Conservation (phyloP, 2,797 vertebrate species). For the Toxotes lorentzi region DNA sequence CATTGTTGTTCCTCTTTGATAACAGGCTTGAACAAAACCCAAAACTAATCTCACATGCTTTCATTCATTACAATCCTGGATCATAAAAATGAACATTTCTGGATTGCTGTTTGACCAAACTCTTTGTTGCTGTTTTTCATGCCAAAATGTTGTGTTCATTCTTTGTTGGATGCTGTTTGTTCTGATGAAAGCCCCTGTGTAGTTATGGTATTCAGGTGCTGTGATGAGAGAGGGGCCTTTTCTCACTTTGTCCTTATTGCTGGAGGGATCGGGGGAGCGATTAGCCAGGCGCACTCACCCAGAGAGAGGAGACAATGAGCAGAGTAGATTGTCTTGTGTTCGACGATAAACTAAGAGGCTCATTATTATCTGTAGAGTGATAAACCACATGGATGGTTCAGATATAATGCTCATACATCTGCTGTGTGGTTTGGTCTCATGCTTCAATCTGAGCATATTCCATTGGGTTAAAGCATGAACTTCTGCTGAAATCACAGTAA, state of each 20-base stretch:
- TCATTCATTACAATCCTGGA: constrained; percentile 72
- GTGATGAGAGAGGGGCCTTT: constrained; percentile 39
- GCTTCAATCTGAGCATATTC: constrained; percentile 39
- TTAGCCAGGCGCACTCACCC: constrained; percentile 56
- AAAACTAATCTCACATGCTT: constrained; percentile 74
- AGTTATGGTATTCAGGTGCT: constrained; percentile 63
- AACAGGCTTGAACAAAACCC: constrained; percentile 69
- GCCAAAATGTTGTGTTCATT: constrained; percentile 26
- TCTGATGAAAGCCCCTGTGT: constrained; percentile 45
- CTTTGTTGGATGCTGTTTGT: constrained; percentile 49
- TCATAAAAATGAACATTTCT: constrained; percentile 67
- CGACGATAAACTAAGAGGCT: constrained; percentile 74
- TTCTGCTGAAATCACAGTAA: constrained; percentile 31
- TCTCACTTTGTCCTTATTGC: constrained; percentile 62
- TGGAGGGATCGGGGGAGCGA: constrained; percentile 57
- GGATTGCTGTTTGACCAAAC: constrained; percentile 51
- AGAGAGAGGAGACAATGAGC: constrained; percentile 67
- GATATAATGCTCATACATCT: constrained; percentile 62
- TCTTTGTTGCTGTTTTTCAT: constrained; percentile 46
- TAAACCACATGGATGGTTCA: constrained; percentile 75
- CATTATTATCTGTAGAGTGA: constrained; percentile 76
- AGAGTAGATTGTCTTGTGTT: constrained; percentile 71
- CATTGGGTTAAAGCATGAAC: constrained; percentile 44
- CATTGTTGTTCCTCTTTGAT: constrained; percentile 77
- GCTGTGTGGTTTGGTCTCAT: constrained; percentile 47